Evolutionary conservation across 30 jellyfish, hydroid and myxozoan genomes (phyloP), one percentile per base, ranked within the genome.

Genomic region (Cassiopea xamachana): DNA sequence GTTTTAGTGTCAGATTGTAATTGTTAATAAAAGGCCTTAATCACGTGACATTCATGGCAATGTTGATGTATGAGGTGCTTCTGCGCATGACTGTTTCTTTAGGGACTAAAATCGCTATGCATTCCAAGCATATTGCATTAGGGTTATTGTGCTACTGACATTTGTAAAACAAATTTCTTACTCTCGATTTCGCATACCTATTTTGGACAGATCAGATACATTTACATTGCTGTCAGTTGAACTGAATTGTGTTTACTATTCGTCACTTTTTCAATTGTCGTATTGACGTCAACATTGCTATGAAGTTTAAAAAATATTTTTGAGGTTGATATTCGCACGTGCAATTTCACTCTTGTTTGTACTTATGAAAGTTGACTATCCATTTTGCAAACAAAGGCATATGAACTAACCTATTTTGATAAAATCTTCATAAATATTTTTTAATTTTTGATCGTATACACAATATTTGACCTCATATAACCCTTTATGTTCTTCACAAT

Each of bases 311-410:
- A 27, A 17, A 15, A 71, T 71, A 71, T 71, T 71, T 71, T 71
- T 71, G 80, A 71, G 80, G 80, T 71, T 71, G 80, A 71, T 71
- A 16, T 14, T 71, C 51, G 80, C 80, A 71, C 80, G 80, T 71
- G 50, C 51, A 5, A 71, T 71, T 18, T 71, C 90, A 50, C 58
- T 68, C 84, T 55, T 17, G 74, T 83, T 84, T 84, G 92, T 82
- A 82, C 50, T 60, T 62, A 58, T 17, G 43, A 71, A 82, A 69
- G 74, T 82, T 82, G 47, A 73, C 71, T 84, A 84, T 46, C 92
- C 84, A 55, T 70, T 84, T 82, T 69, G 92, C 92, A 69, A 71
- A 84, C 92, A 60, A 48, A 84, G 78, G 46, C 92, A 84, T 84
- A 79, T 27, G 0, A 71, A 79, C 85, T 69, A 70, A 84, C 80